Percentiles rank a stretch among this genome's conserved stretches.
Evolutionary conservation across 2,888 invertebrate species (phyloP).

Genomic region (Carabus problematicus): DNA sequence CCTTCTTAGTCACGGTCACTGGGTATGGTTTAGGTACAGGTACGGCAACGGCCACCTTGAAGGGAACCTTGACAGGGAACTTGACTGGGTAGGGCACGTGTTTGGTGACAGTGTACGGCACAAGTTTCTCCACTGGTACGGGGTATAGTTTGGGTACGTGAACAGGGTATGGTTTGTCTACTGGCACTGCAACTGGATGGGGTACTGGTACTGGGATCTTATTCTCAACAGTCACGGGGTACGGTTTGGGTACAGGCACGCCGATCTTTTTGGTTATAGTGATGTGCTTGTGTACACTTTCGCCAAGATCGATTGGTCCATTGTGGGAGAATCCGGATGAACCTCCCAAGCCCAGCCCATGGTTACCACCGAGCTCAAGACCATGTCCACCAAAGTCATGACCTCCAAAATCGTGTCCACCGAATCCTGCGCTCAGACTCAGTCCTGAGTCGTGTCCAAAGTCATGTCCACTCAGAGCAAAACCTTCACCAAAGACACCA

Average conservation of each 20-base stretch:
- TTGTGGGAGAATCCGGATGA: conserved; percentile 20
- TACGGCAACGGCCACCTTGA: conserved; percentile 50
- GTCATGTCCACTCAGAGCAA: conserved; percentile 50
- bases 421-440: conserved; percentile 8
- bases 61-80: conserved; percentile 53
- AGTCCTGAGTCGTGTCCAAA: conserved; percentile 50
- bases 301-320: conserved; percentile 43
- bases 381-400: neutral
- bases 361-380: neutral
- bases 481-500: conserved; percentile 59
- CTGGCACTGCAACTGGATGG: conserved; percentile 51
- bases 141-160: conserved; percentile 53
- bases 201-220: conserved; percentile 47
- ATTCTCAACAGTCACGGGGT: conserved; percentile 54
- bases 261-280: conserved; percentile 56
- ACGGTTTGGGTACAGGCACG: conserved; percentile 59
- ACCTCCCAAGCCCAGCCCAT: conserved; percentile 1
- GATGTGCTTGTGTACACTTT: conserved; percentile 49
- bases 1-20: conserved; percentile 59
- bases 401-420: conserved; percentile 2
- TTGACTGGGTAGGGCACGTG: conserved; percentile 45
- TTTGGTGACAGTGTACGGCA: conserved; percentile 43
- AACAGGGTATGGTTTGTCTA: conserved; percentile 50
- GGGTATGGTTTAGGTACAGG: conserved; percentile 53
- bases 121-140: conserved; percentile 44